Conservation (phyloP, 2,888 invertebrate species). For the Cerastis leucographa region DNA sequence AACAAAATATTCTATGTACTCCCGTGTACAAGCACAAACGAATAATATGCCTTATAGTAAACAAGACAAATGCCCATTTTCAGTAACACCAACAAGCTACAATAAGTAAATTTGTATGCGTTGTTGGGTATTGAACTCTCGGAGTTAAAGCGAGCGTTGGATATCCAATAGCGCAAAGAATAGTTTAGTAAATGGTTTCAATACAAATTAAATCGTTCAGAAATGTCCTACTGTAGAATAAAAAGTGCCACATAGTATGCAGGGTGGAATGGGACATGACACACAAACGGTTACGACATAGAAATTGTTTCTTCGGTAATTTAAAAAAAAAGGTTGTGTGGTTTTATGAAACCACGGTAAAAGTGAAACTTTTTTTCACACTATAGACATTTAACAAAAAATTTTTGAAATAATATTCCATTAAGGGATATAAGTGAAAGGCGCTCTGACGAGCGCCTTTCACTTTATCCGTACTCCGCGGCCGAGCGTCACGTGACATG, state of each 20-base stretch:
- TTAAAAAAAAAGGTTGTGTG: background rate
- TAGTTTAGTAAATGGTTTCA: background rate
- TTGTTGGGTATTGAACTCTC: background rate
- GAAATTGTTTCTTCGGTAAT: background rate
- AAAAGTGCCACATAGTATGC: background rate
- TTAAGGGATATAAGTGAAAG: too few relatives aligned
- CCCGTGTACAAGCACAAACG: background rate
- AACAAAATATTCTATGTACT: constrained; percentile 1
- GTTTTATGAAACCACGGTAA: too few relatives aligned
- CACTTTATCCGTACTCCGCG: too few relatives aligned
- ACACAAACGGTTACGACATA: background rate
- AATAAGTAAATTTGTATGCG: background rate
- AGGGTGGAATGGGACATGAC: background rate
- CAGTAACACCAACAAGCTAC: background rate
- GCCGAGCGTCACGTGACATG: too few relatives aligned
- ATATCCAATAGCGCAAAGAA: background rate
- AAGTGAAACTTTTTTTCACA: too few relatives aligned
- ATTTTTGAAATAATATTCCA: too few relatives aligned
- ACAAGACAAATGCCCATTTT: background rate
- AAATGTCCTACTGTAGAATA: background rate
- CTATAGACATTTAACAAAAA: too few relatives aligned
- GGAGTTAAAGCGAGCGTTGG: background rate
- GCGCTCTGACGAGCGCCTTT: too few relatives aligned
- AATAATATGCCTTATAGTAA: background rate
- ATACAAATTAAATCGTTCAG: background rate